Base-by-base conservation (phyloP, 35 echinoderm and acorn worm genomes). In the Chiridota heheva region DNA sequence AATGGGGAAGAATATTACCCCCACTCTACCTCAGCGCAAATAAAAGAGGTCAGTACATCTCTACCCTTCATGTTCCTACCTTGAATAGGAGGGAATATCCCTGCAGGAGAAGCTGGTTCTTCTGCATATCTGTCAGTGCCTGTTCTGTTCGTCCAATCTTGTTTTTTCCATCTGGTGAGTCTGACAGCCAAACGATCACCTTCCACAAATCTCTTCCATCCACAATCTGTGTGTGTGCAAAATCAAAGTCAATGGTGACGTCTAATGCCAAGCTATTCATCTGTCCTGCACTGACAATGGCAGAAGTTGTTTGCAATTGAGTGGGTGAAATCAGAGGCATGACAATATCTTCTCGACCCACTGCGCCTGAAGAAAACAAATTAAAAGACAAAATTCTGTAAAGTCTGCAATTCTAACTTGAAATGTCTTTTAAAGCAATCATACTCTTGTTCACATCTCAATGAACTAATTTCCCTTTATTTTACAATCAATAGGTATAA, bases 161-260 rank as follows among this genome's bases (percentile, higher is more conserved):
- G 7, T 15, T 17, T 15, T 57, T 57, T 40, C 75, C 75, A n/a
- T 35, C 53, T 34, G 41, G n/a, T 17, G 58, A 34, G 41, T 78
- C 75, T 5, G 75, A 78, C 46, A 78, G 42, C 75, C 75, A 78
- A 7, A 78, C 75, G 47, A 78, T 78, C 0, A 78, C 33, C 46
- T 36, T 78, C 75, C 75, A 78, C 3, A 59, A 36, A n/a, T 25
- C 36, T 4, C 13, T 20, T 28, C 75, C 75, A n/a, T 33, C 18
- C 5, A 78, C 75, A 28, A 17, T 20, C n/a, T 78, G 51, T n/a
- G 48, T 78, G 46, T 78, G 35, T 18, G 48, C 18, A 16, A 31
- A 20, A 6, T 78, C 75, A 22, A 78, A 78, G 46, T 60, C 26
- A 20, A 78, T 30, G 12, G 33, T 61, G 7, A 78, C 55, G 55